These are phyloP conservation scores for Andricus grossulariae DNA, from an alignment of 1,140 invertebrate species.

Conservation along the genomic window DNA sequence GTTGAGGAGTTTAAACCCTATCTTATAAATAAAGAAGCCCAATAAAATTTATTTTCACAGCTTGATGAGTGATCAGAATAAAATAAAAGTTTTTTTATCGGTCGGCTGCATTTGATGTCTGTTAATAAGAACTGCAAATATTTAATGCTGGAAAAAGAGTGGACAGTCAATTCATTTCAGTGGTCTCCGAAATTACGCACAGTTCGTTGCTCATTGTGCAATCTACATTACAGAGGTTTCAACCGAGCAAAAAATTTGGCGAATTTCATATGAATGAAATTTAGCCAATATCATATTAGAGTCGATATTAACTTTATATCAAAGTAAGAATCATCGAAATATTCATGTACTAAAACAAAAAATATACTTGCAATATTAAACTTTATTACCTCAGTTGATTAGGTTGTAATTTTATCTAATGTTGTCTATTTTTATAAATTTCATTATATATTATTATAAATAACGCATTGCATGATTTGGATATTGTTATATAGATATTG, in stretches of 20 bases:
- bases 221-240: conserved; percentile 9
- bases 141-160: not conserved
- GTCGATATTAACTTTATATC: conserved; percentile 17
- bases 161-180: conserved; percentile 1
- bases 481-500: not conserved
- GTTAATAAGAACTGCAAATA: conserved; percentile 1
- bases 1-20: not conserved
- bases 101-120: not conserved
- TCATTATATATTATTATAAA: too few species aligned
- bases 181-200: not conserved
- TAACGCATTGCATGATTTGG: too few species aligned
- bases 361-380: not conserved
- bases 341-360: not conserved
- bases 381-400: not conserved
- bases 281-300: not conserved
- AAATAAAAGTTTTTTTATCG: conserved; percentile 11
- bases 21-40: not conserved
- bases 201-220: conserved; percentile 20
- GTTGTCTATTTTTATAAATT: too few species aligned
- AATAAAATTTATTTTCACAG: not conserved
- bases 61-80: conserved; percentile 1
- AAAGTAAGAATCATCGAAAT: not conserved
- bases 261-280: conserved; percentile 18
- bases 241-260: conserved; percentile 12
- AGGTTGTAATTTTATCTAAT: not conserved